phyloP scores from a whole-genome alignment of 2,113 vertebrate genomes.

The Lycaon pictus region DNA sequence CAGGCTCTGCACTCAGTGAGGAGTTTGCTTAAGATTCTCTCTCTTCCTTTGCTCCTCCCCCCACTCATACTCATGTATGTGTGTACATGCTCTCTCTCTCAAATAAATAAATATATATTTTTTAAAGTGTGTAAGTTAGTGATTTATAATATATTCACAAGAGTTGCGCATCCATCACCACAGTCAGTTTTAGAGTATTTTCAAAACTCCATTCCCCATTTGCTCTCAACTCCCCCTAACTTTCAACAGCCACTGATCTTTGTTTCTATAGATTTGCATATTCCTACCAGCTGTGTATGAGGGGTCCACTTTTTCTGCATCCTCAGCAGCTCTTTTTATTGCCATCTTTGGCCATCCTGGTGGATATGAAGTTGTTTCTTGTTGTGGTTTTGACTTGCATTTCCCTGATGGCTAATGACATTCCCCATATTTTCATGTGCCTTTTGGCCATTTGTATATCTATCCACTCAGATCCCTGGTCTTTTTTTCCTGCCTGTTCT shows the following conservation, averaged over 20 bases:
- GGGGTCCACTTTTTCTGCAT: not conserved
- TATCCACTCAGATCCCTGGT: not conserved
- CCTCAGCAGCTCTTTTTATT: not conserved
- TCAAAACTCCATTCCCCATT: constrained; percentile 20
- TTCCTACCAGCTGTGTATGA: not conserved
- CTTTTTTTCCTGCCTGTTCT: not conserved
- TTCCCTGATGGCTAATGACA: not conserved
- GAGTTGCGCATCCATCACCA: not conserved
- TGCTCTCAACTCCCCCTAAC: not conserved
- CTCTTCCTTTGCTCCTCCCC: not conserved
- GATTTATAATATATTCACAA: constrained; percentile 31
- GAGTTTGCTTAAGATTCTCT: not conserved
- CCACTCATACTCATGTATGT: not conserved
- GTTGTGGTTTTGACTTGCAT: constrained; percentile 19
- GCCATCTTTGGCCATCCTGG: not conserved
- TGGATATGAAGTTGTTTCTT: not conserved
- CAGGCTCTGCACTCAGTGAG: not conserved
- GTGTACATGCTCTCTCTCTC: not conserved
- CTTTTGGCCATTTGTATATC: constrained; percentile 34
- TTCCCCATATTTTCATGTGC: not conserved
- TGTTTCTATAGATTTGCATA: constrained; percentile 4
- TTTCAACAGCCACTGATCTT: not conserved
- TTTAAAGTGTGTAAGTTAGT: not conserved
- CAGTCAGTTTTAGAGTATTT: constrained; percentile 62
- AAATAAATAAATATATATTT: not conserved